phyloP scores from a whole-genome alignment of 2,888 invertebrate genomes.

The Nomada ferruginata region DNA sequence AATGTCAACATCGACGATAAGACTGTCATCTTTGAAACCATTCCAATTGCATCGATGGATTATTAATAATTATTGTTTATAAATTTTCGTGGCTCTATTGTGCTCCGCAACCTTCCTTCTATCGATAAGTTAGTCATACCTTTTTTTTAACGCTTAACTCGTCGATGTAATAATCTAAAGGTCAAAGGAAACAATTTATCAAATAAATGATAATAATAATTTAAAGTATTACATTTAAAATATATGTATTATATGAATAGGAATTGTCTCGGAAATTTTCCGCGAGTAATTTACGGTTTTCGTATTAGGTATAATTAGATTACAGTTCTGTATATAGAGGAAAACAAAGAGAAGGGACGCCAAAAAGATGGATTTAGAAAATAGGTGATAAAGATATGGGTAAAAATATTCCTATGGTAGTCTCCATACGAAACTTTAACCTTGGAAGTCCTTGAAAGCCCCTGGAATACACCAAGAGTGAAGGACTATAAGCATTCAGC shows the following conservation, averaged over 20 bases:
- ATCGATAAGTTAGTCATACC: background rate
- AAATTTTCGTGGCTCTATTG: background rate
- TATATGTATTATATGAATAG: background rate
- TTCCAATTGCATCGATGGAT: constrained; percentile 41
- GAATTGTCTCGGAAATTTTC: constrained; percentile 4
- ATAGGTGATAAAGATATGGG: background rate
- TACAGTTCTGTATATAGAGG: background rate
- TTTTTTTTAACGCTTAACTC: background rate
- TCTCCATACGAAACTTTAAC: background rate
- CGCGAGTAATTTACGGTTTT: background rate
- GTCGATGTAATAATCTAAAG: too few species aligned
- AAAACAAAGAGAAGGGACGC: background rate
- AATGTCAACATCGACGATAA: constrained; percentile 46
- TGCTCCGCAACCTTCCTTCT: background rate
- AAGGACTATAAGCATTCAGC: background rate
- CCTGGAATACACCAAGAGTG: background rate
- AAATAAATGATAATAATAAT: too few species aligned
- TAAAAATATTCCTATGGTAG: background rate
- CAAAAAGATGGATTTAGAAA: background rate
- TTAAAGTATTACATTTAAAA: too few species aligned
- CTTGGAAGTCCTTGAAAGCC: background rate
- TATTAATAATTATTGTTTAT: constrained; percentile 49
- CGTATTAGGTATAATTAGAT: background rate
- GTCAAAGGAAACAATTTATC: too few species aligned
- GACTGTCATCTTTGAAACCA: constrained; percentile 22